Percentiles rank a stretch among this genome's conserved stretches.
These are phyloP conservation scores for Epizoanthus fatuus DNA, from an alignment of 92 coral and sea anemone species.

Conservation along the genomic window DNA sequence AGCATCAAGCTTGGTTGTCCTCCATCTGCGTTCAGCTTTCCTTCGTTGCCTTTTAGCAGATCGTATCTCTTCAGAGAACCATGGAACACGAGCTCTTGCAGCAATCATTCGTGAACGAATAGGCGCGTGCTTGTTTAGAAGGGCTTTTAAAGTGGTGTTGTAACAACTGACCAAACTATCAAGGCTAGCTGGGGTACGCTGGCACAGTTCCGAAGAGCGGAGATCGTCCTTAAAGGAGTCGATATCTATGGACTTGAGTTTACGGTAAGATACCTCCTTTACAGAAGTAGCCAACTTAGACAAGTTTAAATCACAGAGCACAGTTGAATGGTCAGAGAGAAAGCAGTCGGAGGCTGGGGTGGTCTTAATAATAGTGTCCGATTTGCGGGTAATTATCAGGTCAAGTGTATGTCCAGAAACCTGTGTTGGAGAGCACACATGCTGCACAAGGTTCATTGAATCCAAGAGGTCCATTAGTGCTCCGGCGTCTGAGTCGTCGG, in stretches of 20 bases:
- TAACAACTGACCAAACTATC: background rate
- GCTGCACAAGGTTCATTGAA: background rate
- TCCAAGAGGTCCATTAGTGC: background rate
- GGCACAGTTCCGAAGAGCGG: background rate
- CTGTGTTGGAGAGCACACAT: background rate
- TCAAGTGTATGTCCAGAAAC: background rate
- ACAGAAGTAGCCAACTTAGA: background rate
- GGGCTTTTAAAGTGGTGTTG: constrained; percentile 20
- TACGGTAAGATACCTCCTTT: background rate
- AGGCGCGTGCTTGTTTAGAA: constrained; percentile 18
- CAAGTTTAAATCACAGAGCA: background rate
- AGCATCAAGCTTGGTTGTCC: too few relatives aligned
- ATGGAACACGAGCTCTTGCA: background rate
- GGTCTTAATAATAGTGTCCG: background rate
- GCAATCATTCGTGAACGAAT: background rate
- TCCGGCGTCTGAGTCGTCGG: background rate
- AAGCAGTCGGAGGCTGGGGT: background rate
- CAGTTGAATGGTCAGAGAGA: background rate
- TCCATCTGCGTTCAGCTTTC: too few relatives aligned
- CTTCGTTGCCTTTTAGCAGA: too few relatives aligned
- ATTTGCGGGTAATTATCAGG: background rate
- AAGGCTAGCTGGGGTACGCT: background rate
- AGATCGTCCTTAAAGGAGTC: background rate
- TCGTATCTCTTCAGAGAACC: too few relatives aligned
- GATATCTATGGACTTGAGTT: background rate